phyloP scores from a whole-genome alignment of 2,113 vertebrate species.

The Rhegmatorhina hoffmannsi region DNA sequence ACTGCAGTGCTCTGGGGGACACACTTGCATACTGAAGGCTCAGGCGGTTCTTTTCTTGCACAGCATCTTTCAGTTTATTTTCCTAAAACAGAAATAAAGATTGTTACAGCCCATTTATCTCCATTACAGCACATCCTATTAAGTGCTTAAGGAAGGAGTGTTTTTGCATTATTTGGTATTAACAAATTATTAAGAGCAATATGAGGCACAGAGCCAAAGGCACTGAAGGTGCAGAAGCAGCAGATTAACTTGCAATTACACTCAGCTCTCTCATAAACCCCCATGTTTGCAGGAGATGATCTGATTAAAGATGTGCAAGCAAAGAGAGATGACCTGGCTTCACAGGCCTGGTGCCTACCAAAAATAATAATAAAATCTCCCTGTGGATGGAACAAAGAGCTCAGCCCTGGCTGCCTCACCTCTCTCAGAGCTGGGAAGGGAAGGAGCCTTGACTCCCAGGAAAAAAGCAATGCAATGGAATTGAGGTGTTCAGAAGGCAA shows the following conservation, averaged over 20 bases:
- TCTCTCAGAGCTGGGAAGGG: background rate
- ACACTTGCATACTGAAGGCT: constrained; percentile 78
- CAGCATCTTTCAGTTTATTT: constrained; percentile 84
- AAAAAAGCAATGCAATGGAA: background rate
- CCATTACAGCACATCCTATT: background rate
- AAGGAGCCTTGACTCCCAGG: background rate
- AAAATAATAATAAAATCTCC: background rate
- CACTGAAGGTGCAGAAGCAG: background rate
- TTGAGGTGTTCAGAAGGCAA: background rate
- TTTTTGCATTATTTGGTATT: constrained; percentile 7
- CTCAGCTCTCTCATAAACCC: background rate
- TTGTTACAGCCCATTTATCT: background rate
- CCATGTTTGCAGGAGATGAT: background rate
- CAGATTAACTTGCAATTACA: background rate
- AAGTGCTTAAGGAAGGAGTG: background rate
- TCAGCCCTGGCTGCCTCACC: background rate
- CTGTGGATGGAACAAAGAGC: background rate
- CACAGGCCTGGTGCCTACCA: background rate
- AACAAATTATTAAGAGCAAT: background rate
- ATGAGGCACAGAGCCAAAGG: background rate
- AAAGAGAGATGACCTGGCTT: background rate
- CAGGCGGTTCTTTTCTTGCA: constrained; percentile 75
- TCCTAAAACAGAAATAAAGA: constrained; percentile 70
- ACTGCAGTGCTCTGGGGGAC: constrained; percentile 71
- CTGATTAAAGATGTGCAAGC: constrained; percentile 5